phyloP scores from a whole-genome alignment of 2,113 vertebrate genomes.

The Zeus faber region DNA sequence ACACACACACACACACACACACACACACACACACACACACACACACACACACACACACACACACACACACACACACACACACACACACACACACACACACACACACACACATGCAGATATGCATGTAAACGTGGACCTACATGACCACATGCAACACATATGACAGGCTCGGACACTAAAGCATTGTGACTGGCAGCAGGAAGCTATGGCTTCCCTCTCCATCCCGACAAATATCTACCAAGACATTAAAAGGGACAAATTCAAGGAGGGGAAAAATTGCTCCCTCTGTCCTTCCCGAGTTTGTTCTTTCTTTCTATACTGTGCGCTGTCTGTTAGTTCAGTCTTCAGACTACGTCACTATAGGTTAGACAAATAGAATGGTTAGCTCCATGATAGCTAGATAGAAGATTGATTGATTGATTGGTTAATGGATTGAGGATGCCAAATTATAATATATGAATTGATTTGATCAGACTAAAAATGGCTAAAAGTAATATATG shows the following conservation, averaged over 20 bases:
- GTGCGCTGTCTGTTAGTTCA: too few species aligned
- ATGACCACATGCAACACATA: too few species aligned
- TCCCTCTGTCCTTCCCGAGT: background rate
- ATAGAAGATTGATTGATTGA: too few species aligned
- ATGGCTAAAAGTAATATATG: too few species aligned
- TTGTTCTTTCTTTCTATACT: too few species aligned
- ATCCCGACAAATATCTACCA: conserved; percentile 15
- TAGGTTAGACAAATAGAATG: too few species aligned
- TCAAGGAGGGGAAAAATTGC: background rate
- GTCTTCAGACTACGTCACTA: too few species aligned
- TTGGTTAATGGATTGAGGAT: too few species aligned
- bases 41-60: conserved; percentile 3
- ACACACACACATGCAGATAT: background rate
- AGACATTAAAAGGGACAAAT: conserved; percentile 6
- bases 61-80: conserved; percentile 4
- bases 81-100: background rate
- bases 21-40: background rate
- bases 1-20: background rate
- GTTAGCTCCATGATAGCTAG: too few species aligned
- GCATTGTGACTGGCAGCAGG: conserved; percentile 17
- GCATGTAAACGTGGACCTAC: too few species aligned
- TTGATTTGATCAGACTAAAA: too few species aligned
- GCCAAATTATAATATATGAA: too few species aligned
- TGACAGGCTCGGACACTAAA: conserved; percentile 12
- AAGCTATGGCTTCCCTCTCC: background rate